Base-by-base conservation (phyloP, 2,888 invertebrate genomes). In the Lapara coniferarum region DNA sequence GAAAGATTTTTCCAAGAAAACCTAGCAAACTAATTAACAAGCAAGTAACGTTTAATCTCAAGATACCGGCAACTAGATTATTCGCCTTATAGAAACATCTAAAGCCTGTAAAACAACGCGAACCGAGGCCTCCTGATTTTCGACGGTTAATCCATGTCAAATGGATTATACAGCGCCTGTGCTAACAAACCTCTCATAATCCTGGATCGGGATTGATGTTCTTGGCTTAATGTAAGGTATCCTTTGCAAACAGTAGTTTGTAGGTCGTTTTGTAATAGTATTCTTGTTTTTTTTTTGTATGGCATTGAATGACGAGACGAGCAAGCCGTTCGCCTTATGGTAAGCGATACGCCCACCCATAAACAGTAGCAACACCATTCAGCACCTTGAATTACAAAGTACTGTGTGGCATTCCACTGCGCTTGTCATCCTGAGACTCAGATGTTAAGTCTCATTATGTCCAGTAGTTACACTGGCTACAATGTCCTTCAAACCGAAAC, bases 121-220 rank as follows among this genome's bases (percentile, higher is more conserved):
- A 10, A 25, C 19, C 44, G n/a, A 51, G 51, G 57, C 51, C 59
- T 56, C 46, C 16, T 69, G 66, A 66, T 57, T 16, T 57, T 66
- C 49, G 56, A 19, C 52, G 37, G 13, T 49, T 69, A 59, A 44
- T 46, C 53, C 63, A 63, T 63, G 67, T 69, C 25, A 59, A 63
- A 63, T 10, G 63, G 68, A 69, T 69, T 63, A 69, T 19, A 69
- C 58, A 52, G 46, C 53, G 52, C 53, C 68, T 63, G 59, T 69
- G 68, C 53, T 69, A 63, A 69, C 68, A 69, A 69, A 69, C 68
- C 68, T 25, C 44, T 53, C 53, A 53, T 69, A 63, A 69, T 69
- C 68, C 59, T 13, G 46, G 59, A 59, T 69, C 44, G 53, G 63
- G 59, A 14, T 63, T 19, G 16, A 19, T 69, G 63, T 55, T 44